These are phyloP conservation scores for Gambusia yucatana DNA, from an alignment of 2,797 vertebrate species.

Conservation along the genomic window DNA sequence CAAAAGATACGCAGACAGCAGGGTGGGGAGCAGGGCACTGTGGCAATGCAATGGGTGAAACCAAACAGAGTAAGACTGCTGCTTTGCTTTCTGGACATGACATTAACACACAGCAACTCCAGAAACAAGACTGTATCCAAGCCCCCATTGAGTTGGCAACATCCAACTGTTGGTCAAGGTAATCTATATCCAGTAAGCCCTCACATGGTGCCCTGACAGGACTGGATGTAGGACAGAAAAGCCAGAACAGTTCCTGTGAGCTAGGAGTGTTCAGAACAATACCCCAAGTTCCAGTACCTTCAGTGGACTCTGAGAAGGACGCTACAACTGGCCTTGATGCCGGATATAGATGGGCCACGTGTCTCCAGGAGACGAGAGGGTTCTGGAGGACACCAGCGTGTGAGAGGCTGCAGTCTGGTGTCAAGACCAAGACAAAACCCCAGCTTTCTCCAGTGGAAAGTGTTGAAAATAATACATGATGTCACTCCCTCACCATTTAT, in stretches of 20 bases:
- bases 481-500: no score
- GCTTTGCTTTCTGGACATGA: background rate
- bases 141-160: background rate
- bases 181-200: background rate
- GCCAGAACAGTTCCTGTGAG: background rate
- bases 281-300: background rate
- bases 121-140: background rate
- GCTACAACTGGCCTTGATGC: background rate
- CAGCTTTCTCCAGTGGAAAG: background rate
- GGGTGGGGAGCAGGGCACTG: conserved; percentile 8
- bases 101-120: background rate
- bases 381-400: background rate
- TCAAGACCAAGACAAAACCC: background rate
- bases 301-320: background rate
- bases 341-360: background rate
- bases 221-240: background rate
- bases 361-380: background rate
- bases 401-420: background rate
- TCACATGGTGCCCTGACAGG: background rate
- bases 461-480: no score
- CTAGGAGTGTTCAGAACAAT: background rate
- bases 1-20: conserved; percentile 29
- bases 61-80: background rate
- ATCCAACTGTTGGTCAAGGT: background rate
- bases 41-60: background rate